phyloP scores from a whole-genome alignment of 2,113 vertebrate species.

The Hippocampus guttulatus region DNA sequence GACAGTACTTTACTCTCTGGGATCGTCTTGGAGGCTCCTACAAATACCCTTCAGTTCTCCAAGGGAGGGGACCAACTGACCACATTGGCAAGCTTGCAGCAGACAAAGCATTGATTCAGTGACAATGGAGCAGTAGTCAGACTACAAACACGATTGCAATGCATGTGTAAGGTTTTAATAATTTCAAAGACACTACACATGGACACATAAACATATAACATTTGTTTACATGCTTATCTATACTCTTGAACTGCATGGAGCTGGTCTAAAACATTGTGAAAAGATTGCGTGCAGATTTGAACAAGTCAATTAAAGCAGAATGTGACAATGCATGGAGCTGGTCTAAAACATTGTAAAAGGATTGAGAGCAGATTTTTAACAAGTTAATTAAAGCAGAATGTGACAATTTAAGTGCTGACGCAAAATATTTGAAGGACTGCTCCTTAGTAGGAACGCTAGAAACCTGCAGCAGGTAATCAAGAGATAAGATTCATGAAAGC shows the following conservation, averaged over 20 bases:
- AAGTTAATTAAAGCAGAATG: not conserved
- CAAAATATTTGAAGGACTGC: not conserved
- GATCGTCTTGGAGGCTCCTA: slow-evolving; percentile 87
- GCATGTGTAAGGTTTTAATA: not conserved
- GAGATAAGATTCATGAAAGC: not conserved
- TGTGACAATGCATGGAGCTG: not conserved
- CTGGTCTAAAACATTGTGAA: too few relatives aligned
- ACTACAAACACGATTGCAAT: not conserved
- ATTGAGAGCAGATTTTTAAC: not conserved
- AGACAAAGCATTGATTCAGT: slow-evolving; percentile 27
- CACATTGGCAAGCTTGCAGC: slow-evolving; percentile 65
- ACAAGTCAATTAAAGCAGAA: not conserved
- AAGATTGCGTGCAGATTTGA: not conserved
- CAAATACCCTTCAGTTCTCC: slow-evolving; percentile 78
- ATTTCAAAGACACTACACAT: not conserved
- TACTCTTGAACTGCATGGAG: not conserved
- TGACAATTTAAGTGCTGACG: not conserved
- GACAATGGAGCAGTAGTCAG: not conserved
- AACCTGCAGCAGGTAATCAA: not conserved
- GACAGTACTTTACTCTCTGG: slow-evolving; percentile 95
- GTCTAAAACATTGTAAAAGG: too few relatives aligned
- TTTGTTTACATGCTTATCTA: not conserved
- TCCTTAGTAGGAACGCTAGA: not conserved
- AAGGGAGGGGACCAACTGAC: slow-evolving; percentile 77
- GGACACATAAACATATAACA: not conserved